Percentiles rank a stretch among this genome's conserved stretches.
Conservation (phyloP, 2,113 vertebrate genomes). For the Morone chrysops region DNA sequence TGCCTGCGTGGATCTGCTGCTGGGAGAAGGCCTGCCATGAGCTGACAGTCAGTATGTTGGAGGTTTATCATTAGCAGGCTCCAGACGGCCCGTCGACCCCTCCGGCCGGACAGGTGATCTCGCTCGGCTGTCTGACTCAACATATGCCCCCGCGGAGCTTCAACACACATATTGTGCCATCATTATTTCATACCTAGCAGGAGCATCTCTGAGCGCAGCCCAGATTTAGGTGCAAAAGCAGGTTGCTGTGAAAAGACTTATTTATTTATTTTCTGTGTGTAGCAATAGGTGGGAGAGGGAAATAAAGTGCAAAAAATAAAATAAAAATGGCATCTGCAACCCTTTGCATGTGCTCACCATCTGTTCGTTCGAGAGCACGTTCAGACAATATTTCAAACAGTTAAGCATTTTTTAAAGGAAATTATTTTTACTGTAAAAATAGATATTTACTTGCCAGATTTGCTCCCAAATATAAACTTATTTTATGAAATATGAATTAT, state of each 20-base stretch:
- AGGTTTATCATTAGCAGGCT: constrained; percentile 78
- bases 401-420: background rate
- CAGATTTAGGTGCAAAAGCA: constrained; percentile 56
- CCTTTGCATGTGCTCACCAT: constrained; percentile 23
- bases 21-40: constrained; percentile 59
- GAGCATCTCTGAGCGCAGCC: constrained; percentile 37
- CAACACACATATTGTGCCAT: constrained; percentile 71
- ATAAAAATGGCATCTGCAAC: constrained; percentile 6
- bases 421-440: background rate
- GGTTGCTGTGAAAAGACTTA: constrained; percentile 24
- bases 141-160: constrained; percentile 68
- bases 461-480: no score
- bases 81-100: constrained; percentile 69
- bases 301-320: constrained; percentile 4
- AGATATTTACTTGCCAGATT: no score
- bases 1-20: constrained; percentile 63
- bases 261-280: background rate
- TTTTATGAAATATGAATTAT: no score
- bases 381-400: constrained; percentile 1
- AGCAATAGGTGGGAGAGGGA: constrained; percentile 22
- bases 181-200: constrained; percentile 78
- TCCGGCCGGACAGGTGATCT: constrained; percentile 76
- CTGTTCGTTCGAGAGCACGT: constrained; percentile 30
- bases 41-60: constrained; percentile 71
- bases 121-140: constrained; percentile 71